Conservation (phyloP, 2,113 vertebrate species). For the Corydoras sp. region DNA sequence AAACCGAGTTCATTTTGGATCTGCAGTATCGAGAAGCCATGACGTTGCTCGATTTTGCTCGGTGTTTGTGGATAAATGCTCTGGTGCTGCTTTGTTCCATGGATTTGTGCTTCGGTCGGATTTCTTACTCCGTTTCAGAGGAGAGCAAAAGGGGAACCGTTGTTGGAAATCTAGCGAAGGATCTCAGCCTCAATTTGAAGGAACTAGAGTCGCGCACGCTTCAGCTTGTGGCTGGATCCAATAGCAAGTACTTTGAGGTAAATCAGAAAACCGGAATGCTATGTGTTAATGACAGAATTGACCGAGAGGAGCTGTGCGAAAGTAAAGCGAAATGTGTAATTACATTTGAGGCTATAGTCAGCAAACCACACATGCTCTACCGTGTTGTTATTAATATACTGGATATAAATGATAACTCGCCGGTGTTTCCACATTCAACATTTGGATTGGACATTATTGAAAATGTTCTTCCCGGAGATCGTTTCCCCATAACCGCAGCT, state of each 20-base stretch:
- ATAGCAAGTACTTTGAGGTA: conserved; percentile 57
- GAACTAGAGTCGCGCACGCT: conserved; percentile 60
- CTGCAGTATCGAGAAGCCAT: neutral
- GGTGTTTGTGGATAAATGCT: conserved; percentile 10
- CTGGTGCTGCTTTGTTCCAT: conserved; percentile 7
- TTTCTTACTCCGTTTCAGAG: conserved; percentile 54
- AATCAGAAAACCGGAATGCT: conserved; percentile 58
- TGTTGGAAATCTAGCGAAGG: conserved; percentile 62
- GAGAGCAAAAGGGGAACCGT: conserved; percentile 60
- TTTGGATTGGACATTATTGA: conserved; percentile 50
- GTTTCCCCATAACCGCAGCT: conserved; percentile 50
- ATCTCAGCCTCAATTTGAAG: conserved; percentile 55
- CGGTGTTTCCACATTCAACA: conserved; percentile 47
- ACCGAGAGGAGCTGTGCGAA: conserved; percentile 64
- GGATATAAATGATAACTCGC: conserved; percentile 68
- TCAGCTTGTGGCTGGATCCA: conserved; percentile 57
- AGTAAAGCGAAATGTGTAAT: conserved; percentile 56
- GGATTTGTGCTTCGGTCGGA: conserved; percentile 7
- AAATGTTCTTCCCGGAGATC: conserved; percentile 50
- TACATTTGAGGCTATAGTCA: conserved; percentile 55
- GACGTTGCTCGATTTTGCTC: neutral
- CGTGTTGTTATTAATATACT: conserved; percentile 59
- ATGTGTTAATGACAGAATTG: conserved; percentile 60
- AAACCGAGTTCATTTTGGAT: neutral
- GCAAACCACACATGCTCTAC: conserved; percentile 58